Evolutionary conservation across 2,888 invertebrate species (phyloP).

Genomic region (Apoda limacodes): DNA sequence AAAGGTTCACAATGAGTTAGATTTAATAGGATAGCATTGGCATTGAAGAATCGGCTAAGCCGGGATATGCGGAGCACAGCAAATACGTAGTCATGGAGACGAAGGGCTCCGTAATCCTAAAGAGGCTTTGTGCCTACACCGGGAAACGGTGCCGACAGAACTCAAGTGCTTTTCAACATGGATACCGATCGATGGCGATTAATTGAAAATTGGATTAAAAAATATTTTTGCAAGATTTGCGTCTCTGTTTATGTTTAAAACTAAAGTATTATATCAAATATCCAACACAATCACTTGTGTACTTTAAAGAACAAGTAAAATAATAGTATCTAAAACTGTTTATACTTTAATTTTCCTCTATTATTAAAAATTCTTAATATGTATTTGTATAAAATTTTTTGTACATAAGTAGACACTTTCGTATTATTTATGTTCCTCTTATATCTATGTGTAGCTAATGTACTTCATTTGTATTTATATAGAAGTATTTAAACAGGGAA

Average conservation of each 20-base stretch:
- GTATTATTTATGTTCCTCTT: no score
- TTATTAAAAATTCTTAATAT: no score
- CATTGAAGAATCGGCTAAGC: slow-evolving; percentile 57
- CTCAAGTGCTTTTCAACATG: slow-evolving; percentile 39
- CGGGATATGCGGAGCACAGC: slow-evolving; percentile 43
- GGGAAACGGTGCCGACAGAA: slow-evolving; percentile 43
- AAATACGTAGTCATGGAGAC: slow-evolving; percentile 55
- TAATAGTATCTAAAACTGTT: no score
- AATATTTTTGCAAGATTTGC: no score
- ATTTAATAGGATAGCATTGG: slow-evolving; percentile 57
- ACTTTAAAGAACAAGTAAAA: no score
- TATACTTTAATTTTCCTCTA: no score
- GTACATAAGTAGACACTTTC: no score
- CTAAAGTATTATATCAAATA: slow-evolving; percentile 4
- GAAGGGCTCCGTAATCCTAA: slow-evolving; percentile 59
- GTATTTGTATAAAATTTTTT: no score
- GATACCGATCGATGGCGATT: slow-evolving; percentile 27
- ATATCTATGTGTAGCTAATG: no score
- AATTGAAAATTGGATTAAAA: slow-evolving; percentile 21
- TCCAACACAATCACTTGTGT: slow-evolving; percentile 1
- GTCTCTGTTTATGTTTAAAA: slow-evolving; percentile 8
- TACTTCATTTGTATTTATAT: no score
- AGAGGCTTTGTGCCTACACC: slow-evolving; percentile 49
- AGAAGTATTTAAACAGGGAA: no score
- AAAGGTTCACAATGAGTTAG: slow-evolving; percentile 39